phyloP scores from a whole-genome alignment of 2,113 vertebrate species.

The Manacus vitellinus region DNA sequence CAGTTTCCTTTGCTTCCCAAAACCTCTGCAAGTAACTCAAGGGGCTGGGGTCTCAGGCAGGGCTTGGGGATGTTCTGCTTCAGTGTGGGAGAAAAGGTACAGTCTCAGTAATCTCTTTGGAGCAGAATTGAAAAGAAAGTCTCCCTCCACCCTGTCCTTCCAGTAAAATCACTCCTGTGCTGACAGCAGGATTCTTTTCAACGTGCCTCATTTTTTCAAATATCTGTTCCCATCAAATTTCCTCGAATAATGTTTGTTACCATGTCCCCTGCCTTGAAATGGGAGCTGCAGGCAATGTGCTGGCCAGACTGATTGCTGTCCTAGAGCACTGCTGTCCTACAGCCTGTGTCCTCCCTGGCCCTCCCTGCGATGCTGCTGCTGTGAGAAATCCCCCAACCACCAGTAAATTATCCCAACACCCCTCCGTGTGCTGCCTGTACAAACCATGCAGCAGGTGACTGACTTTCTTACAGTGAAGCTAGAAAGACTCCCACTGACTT shows the following conservation, averaged over 20 bases:
- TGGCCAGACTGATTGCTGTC: neutral
- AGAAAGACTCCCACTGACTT: neutral
- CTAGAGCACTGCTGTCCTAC: neutral
- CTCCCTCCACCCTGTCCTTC: neutral
- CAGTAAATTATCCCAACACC: neutral
- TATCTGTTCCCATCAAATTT: neutral
- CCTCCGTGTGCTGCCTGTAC: neutral
- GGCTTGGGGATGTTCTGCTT: fast-evolving
- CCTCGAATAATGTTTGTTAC: neutral
- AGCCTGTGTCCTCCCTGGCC: neutral
- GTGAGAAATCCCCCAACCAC: neutral
- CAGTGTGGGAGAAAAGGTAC: neutral
- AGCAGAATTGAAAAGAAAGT: neutral
- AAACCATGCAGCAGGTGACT: neutral
- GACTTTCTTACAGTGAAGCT: too few relatives aligned
- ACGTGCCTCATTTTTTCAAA: fast-evolving
- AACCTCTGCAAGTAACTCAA: neutral
- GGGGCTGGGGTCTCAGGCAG: neutral
- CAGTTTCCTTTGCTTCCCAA: neutral
- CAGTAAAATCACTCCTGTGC: neutral
- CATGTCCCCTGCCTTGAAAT: neutral
- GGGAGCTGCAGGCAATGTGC: neutral
- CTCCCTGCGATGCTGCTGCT: neutral
- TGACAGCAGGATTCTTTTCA: neutral
- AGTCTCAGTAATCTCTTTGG: neutral